Evolutionary conservation across 2,888 invertebrate species (phyloP).

Genomic region (Aspidapion aeneum): DNA sequence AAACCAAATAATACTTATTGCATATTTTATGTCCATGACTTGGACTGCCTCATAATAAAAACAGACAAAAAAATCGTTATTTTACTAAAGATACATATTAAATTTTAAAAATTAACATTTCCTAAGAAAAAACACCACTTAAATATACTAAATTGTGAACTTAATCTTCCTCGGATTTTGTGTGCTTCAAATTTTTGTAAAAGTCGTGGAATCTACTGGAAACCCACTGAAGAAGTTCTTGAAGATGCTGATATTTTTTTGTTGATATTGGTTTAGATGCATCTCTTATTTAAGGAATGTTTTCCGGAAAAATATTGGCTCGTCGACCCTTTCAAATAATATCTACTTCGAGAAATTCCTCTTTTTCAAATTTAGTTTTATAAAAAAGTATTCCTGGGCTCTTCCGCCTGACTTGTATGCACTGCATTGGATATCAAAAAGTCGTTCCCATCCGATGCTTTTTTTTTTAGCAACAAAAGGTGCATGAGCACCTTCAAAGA

Average conservation of each 20-base stretch:
- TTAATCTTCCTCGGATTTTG: not conserved
- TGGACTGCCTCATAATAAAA: too few relatives aligned
- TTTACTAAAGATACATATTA: too few relatives aligned
- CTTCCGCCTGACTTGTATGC: conserved; percentile 16
- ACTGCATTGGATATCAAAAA: conserved; percentile 21
- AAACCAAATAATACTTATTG: too few relatives aligned
- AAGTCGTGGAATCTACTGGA: not conserved
- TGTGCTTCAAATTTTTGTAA: not conserved
- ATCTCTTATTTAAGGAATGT: not conserved
- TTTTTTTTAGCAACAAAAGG: not conserved
- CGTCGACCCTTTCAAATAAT: conserved; percentile 4
- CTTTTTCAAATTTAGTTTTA: conserved; percentile 12
- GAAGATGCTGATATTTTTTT: not conserved
- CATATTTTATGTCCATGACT: too few relatives aligned
- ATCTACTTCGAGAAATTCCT: conserved; percentile 6
- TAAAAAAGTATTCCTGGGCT: conserved; percentile 12
- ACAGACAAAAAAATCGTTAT: too few relatives aligned
- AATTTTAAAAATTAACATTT: too few relatives aligned
- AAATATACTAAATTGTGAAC: too few relatives aligned
- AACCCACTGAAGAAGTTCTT: not conserved
- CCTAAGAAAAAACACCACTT: too few relatives aligned
- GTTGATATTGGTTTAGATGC: not conserved
- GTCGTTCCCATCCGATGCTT: not conserved
- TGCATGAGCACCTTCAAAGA: not conserved
- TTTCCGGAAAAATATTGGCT: conserved; percentile 1